phyloP scores from a whole-genome alignment of 1,140 invertebrate genomes.

The Saccostrea glomerata region DNA sequence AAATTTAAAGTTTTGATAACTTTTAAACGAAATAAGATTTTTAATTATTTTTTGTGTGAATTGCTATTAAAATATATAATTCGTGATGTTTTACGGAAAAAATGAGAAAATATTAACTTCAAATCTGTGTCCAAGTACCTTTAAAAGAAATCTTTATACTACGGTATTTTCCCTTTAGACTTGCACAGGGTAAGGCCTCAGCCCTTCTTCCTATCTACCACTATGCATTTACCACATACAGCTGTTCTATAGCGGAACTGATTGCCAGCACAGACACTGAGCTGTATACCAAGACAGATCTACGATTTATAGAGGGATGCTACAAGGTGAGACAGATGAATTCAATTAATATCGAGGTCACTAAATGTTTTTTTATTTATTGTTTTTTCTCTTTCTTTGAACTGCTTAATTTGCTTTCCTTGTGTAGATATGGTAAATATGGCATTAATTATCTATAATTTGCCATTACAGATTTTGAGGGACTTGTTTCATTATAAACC shows the following conservation, averaged over 20 bases:
- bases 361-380: too few species aligned
- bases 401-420: too few species aligned
- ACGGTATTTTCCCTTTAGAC: constrained; percentile 40
- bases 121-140: too few species aligned
- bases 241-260: constrained; percentile 60
- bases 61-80: too few species aligned
- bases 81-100: too few species aligned
- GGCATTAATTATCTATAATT: background rate
- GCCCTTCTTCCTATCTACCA: constrained; percentile 69
- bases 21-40: too few species aligned
- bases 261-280: constrained; percentile 67
- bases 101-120: too few species aligned
- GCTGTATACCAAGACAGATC: constrained; percentile 69
- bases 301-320: constrained; percentile 68
- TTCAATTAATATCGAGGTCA: background rate
- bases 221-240: constrained; percentile 68
- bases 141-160: background rate
- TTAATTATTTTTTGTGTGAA: too few species aligned
- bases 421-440: too few species aligned
- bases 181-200: constrained; percentile 60
- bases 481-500: constrained; percentile 74
- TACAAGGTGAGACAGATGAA: constrained; percentile 63
- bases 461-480: constrained; percentile 63
- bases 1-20: too few species aligned
- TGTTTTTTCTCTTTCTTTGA: too few species aligned